Percentiles rank a stretch among this genome's conserved stretches.
These are phyloP conservation scores for Rapana venosa DNA, from an alignment of 2,888 invertebrate species.

Conservation along the genomic window DNA sequence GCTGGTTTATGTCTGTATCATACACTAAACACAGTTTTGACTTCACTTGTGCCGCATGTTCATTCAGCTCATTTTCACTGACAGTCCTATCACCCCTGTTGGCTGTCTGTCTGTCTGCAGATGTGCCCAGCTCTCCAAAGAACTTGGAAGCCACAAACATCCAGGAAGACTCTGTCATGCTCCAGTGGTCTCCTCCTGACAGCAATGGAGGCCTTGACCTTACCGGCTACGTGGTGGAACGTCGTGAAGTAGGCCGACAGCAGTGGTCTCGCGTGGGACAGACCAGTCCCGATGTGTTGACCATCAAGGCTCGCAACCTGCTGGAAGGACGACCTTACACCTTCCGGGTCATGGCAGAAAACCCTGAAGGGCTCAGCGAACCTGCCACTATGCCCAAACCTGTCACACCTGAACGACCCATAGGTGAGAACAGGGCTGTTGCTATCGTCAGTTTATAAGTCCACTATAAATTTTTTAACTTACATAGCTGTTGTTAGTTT, in stretches of 20 bases:
- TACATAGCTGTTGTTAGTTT: no score
- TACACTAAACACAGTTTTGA: not conserved
- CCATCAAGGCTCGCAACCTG: slow-evolving; percentile 66
- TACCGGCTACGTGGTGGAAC: slow-evolving; percentile 69
- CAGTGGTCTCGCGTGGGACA: slow-evolving; percentile 85
- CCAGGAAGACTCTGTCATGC: slow-evolving; percentile 81
- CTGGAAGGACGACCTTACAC: slow-evolving; percentile 74
- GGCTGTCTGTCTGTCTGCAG: slow-evolving; percentile 52
- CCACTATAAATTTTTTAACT: no score
- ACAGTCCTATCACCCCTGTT: not conserved
- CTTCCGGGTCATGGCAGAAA: slow-evolving; percentile 75
- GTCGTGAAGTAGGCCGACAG: slow-evolving; percentile 64
- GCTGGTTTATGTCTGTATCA: not conserved
- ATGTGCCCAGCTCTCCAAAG: slow-evolving; percentile 72
- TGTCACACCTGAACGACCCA: slow-evolving; percentile 64
- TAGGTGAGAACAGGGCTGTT: slow-evolving; percentile 46
- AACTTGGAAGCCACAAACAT: slow-evolving; percentile 67
- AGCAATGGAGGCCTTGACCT: slow-evolving; percentile 74
- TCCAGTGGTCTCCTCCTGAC: slow-evolving; percentile 77
- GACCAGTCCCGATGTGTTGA: slow-evolving; percentile 44
- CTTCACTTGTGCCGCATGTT: no score
- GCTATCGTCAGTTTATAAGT: no score
- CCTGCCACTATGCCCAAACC: slow-evolving; percentile 68
- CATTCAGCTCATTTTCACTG: no score
- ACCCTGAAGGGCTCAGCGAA: slow-evolving; percentile 73